A percentile compares a stretch with the other conserved stretches of the same genome.
Evolutionary conservation across 2,113 vertebrate species (phyloP).

Genomic region (Epinephelus moara): DNA sequence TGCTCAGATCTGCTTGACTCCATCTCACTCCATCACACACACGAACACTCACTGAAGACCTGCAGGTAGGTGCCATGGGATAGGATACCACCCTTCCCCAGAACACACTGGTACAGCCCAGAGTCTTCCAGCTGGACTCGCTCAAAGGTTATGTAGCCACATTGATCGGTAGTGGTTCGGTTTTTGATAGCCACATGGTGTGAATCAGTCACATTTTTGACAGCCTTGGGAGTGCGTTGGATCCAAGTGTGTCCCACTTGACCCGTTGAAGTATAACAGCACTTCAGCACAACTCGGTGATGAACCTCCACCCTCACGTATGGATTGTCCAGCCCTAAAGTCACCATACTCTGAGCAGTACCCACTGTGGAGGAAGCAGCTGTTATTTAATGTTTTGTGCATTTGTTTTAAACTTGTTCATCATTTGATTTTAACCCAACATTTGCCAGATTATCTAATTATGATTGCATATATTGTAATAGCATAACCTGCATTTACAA

Average conservation of each 20-base stretch:
- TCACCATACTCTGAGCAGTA: neutral
- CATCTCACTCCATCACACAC: conserved; percentile 2
- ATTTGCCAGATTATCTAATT: conserved; percentile 14
- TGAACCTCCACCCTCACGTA: neutral
- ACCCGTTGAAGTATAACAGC: conserved; percentile 41
- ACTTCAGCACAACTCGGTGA: neutral
- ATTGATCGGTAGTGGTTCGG: too few relatives aligned
- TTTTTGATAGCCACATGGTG: too few relatives aligned
- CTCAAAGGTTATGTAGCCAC: conserved; percentile 2
- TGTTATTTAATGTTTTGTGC: neutral
- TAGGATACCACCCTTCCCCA: accelerated
- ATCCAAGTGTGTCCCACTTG: accelerated
- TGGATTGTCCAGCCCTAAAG: conserved; percentile 51
- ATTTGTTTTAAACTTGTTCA: neutral
- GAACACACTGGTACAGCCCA: conserved; percentile 77
- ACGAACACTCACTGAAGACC: conserved; percentile 80
- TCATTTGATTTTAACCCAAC: neutral
- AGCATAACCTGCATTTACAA: neutral
- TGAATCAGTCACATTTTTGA: too few relatives aligned
- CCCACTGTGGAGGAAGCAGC: conserved; percentile 54
- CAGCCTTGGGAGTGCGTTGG: accelerated
- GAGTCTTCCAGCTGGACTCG: conserved; percentile 16
- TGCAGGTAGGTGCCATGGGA: conserved; percentile 83
- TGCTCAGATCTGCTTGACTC: conserved; percentile 29
- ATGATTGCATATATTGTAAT: neutral